phyloP scores from a whole-genome alignment of 2,797 vertebrate species.

The Ammospiza maritima region DNA sequence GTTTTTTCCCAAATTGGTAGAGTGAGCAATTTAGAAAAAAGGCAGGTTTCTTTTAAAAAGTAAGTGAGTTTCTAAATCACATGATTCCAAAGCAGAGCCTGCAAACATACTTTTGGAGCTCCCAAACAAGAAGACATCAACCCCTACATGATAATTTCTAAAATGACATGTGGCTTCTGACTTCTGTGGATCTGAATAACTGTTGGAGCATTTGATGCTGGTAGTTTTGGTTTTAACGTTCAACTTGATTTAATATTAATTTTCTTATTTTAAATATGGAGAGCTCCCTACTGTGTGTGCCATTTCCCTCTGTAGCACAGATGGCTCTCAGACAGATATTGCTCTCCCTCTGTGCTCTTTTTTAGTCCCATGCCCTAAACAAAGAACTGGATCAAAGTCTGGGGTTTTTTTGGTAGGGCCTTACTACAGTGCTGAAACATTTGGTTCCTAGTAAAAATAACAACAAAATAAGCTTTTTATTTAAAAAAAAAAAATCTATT shows the following conservation, averaged over 20 bases:
- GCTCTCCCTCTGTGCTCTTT: not conserved
- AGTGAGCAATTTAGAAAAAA: not conserved
- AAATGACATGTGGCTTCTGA: not conserved
- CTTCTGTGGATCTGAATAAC: not conserved
- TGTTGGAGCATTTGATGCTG: not conserved
- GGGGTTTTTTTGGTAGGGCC: not conserved
- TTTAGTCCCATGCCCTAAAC: not conserved
- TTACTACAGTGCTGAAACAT: not conserved
- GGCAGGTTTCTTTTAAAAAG: not conserved
- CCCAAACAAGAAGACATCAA: not conserved
- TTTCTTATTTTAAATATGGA: constrained; percentile 39
- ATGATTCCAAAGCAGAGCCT: not conserved
- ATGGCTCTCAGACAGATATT: constrained; percentile 31
- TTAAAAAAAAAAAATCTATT: not conserved
- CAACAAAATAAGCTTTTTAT: not conserved
- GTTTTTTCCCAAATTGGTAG: not conserved
- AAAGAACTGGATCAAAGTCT: constrained; percentile 15
- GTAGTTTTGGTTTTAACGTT: constrained; percentile 14
- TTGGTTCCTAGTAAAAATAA: not conserved
- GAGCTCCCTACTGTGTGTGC: not conserved
- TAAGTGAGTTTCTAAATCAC: not conserved
- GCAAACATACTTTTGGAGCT: not conserved
- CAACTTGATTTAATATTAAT: constrained; percentile 27
- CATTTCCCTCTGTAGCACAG: constrained; percentile 30
- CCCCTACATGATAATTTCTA: not conserved